Conservation (phyloP, 2,797 vertebrate species). For the Epinephelus awoara region DNA sequence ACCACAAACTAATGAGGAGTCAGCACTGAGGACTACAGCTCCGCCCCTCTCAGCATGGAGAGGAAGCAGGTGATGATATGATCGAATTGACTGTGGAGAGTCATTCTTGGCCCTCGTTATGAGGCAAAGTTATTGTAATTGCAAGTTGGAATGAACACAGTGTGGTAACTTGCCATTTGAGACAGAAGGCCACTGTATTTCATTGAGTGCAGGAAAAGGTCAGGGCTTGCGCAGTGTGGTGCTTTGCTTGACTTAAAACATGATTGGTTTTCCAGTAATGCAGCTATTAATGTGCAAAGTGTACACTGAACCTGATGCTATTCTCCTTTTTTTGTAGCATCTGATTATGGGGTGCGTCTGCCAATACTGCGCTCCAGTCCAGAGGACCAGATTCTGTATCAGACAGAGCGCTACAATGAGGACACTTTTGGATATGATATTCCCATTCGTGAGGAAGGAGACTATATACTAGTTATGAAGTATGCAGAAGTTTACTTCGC, state of each 20-base stretch:
- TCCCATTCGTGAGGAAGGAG: constrained; percentile 96
- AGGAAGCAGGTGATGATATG: constrained; percentile 69
- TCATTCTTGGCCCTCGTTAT: constrained; percentile 13
- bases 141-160: not conserved
- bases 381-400: constrained; percentile 97
- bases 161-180: constrained; percentile 27
- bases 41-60: constrained; percentile 62
- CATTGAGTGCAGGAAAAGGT: constrained; percentile 38
- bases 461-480: constrained; percentile 97
- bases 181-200: constrained; percentile 10
- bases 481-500: constrained; percentile 99
- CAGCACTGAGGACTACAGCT: constrained; percentile 65
- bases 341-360: constrained; percentile 97
- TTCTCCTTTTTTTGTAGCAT: constrained; percentile 83
- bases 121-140: constrained; percentile 9
- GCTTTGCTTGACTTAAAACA: constrained; percentile 17
- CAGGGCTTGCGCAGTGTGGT: constrained; percentile 26
- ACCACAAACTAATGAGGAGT: constrained; percentile 73
- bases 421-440: constrained; percentile 98
- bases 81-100: constrained; percentile 30
- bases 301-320: constrained; percentile 22
- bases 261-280: constrained; percentile 7
- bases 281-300: constrained; percentile 22
- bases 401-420: constrained; percentile 98
- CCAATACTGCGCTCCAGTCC: constrained; percentile 95